Conservation (phyloP, 2,888 invertebrate genomes). For the Cataglyphis albicans region DNA sequence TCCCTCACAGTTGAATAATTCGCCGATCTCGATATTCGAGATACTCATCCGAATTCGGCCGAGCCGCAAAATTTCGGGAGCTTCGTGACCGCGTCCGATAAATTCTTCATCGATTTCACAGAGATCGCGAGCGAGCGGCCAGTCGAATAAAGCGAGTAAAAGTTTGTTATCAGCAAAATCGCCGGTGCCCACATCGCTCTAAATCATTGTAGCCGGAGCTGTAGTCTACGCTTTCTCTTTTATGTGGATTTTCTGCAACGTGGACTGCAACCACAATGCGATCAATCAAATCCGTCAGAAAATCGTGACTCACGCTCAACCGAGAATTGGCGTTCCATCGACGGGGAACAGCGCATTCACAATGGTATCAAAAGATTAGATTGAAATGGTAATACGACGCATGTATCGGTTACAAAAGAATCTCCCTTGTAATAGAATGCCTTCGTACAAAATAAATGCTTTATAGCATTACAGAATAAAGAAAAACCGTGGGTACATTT, state of each 20-base stretch:
- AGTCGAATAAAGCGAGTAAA: slow-evolving; percentile 49
- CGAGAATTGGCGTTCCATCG: slow-evolving; percentile 55
- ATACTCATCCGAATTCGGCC: slow-evolving; percentile 53
- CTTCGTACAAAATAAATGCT: background rate
- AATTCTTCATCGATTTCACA: slow-evolving; percentile 55
- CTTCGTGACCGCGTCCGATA: slow-evolving; percentile 26
- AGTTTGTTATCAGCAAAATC: slow-evolving; percentile 55
- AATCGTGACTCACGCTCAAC: slow-evolving; percentile 56
- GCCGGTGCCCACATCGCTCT: slow-evolving; percentile 45
- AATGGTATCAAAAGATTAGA: slow-evolving; percentile 56
- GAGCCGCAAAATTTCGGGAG: slow-evolving; percentile 57
- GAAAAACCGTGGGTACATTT: background rate
- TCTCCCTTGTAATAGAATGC: background rate
- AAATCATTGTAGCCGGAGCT: slow-evolving; percentile 47
- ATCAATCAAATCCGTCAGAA: slow-evolving; percentile 58
- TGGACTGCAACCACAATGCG: slow-evolving; percentile 56
- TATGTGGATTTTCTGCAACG: slow-evolving; percentile 57
- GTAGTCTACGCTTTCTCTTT: slow-evolving; percentile 49
- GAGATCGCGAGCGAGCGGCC: slow-evolving; percentile 25
- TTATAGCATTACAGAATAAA: slow-evolving; percentile 8
- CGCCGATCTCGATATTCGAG: slow-evolving; percentile 43
- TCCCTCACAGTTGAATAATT: slow-evolving; percentile 59
- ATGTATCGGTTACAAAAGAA: slow-evolving; percentile 32
- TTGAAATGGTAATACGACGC: slow-evolving; percentile 51
- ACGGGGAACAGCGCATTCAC: slow-evolving; percentile 39